A percentile compares a stretch with the other conserved stretches of the same genome.
These are phyloP conservation scores for Scartelaos histophorus DNA, from an alignment of 2,113 vertebrate species.

Conservation along the genomic window DNA sequence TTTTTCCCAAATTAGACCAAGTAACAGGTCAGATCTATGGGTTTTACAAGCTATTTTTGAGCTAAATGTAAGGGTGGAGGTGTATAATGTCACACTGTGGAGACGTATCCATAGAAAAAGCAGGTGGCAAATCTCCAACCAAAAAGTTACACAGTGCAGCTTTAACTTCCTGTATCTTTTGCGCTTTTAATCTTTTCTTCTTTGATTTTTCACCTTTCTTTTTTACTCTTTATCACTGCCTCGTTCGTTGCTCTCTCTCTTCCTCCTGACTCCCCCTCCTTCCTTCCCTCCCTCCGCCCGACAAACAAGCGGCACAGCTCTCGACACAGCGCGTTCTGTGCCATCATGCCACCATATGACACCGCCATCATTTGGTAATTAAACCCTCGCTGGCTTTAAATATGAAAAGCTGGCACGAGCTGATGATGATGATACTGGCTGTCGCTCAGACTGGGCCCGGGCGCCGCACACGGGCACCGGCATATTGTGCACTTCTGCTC, in stretches of 20 bases:
- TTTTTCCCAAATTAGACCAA: no score
- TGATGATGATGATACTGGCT: conserved; percentile 79
- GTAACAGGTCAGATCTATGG: no score
- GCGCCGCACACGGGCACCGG: conserved; percentile 61
- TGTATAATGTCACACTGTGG: no score
- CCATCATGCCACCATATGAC: conserved; percentile 94
- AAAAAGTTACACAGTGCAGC: no score
- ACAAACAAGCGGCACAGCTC: conserved; percentile 44
- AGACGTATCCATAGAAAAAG: no score
- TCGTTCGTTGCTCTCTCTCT: conserved; percentile 44
- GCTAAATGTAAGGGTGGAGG: no score
- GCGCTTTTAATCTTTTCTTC: no score
- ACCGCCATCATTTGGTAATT: conserved; percentile 98
- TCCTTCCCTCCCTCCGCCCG: conserved; percentile 7
- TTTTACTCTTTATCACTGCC: no score
- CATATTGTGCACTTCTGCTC: conserved; percentile 66
- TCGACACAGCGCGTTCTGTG: conserved; percentile 72
- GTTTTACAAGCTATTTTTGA: no score
- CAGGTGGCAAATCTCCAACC: no score
- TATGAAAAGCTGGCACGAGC: conserved; percentile 91
- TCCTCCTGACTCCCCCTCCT: not conserved
- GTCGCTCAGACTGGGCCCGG: conserved; percentile 74
- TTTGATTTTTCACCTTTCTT: no score
- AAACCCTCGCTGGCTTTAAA: conserved; percentile 96
- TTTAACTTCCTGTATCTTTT: no score